Evolutionary conservation across 2,113 vertebrate genomes (phyloP).

Genomic region (Furnarius figulus): DNA sequence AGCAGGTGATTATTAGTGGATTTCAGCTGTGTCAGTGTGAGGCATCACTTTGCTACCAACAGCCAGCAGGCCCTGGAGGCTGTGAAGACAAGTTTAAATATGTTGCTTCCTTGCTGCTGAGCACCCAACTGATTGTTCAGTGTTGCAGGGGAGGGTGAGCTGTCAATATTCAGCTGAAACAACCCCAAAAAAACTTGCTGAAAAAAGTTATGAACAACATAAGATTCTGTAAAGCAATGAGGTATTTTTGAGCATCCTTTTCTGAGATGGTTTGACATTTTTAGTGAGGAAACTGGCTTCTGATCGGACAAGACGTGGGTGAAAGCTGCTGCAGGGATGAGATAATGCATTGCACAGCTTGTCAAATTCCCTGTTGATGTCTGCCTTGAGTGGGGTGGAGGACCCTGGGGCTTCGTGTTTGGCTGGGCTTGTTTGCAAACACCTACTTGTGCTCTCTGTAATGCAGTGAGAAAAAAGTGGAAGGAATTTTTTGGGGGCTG

Average conservation of each 20-base stretch:
- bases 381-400: neutral
- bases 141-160: neutral
- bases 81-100: neutral
- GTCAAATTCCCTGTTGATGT: neutral
- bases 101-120: neutral
- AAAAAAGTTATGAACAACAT: neutral
- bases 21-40: neutral
- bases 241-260: neutral
- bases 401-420: neutral
- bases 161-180: neutral
- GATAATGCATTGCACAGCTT: neutral
- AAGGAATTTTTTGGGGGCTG: neutral
- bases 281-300: neutral
- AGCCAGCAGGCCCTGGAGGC: neutral
- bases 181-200: neutral
- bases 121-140: neutral
- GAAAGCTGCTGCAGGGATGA: slow-evolving; percentile 15
- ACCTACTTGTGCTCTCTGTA: neutral
- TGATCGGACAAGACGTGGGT: neutral
- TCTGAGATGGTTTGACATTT: neutral
- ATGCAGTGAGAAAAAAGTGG: neutral
- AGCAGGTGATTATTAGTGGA: neutral
- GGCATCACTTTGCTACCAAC: neutral
- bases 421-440: slow-evolving; percentile 47
- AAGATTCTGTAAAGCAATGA: neutral